These are phyloP conservation scores for Balanococcus diminutus DNA, from an alignment of 2,888 invertebrate genomes.

Conservation along the genomic window DNA sequence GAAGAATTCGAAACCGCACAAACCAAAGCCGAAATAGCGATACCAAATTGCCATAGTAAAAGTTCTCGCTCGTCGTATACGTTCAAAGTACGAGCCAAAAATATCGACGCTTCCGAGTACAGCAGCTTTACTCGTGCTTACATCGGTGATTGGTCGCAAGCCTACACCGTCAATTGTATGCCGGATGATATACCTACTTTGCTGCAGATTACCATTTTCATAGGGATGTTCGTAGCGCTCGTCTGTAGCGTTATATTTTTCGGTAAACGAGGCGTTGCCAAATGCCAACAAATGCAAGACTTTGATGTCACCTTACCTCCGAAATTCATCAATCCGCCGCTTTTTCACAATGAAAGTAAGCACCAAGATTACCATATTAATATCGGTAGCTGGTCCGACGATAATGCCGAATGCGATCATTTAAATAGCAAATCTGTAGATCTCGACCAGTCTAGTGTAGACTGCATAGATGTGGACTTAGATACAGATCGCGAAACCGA, in stretches of 20 bases:
- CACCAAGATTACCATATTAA: constrained; percentile 5
- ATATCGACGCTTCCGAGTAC: background rate
- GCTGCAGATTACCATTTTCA: background rate
- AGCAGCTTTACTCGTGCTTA: background rate
- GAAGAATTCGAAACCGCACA: background rate
- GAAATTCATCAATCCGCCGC: background rate
- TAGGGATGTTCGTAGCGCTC: background rate
- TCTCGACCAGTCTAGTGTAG: constrained; percentile 21
- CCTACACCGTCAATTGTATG: background rate
- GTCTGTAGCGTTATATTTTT: background rate
- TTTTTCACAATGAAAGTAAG: background rate
- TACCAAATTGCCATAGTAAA: background rate
- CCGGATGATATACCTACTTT: background rate
- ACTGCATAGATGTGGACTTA: background rate
- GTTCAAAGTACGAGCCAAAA: constrained; percentile 41
- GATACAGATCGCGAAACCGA: constrained; percentile 31
- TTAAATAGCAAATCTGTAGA: constrained; percentile 24
- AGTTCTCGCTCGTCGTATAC: background rate
- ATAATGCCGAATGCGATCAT: constrained; percentile 1
- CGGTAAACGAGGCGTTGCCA: background rate
- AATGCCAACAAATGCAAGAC: constrained; percentile 40
- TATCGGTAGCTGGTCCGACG: constrained; percentile 27
- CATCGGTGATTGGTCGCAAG: constrained; percentile 8
- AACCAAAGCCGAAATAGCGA: background rate
- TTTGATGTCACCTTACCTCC: constrained; percentile 41